Base-by-base conservation (phyloP, 2,888 invertebrate genomes). In the Mycalesis mineus region DNA sequence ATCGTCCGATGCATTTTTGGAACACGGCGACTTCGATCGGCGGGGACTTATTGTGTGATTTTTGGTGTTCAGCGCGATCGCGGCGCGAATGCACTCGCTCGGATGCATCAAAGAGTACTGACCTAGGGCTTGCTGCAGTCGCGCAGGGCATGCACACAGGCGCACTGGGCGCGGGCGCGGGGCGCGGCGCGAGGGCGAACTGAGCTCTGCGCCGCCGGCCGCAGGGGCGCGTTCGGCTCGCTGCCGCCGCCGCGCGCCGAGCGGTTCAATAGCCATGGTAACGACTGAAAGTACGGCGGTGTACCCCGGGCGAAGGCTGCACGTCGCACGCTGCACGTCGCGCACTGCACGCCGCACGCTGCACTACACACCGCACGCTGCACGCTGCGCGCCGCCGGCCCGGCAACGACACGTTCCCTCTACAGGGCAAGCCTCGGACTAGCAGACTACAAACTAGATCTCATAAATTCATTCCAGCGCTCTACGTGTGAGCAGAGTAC, bases 51-150 rank as follows among this genome's bases (percentile, higher is more conserved):
- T 61, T 60, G 54, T 63, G 14, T 70, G 67, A 68, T 68, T 66
- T 68, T 66, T 72, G 62, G 61, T 64, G 45, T 65, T 65, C 61
- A 56, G 51, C 54, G 28, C 40, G 48, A 54, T 44, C 60, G 54
- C 65, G 68, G 61, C 65, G 65, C 61, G 65, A 62, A 69, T 73
- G 77, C 76, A 74, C 63, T 64, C 72, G 53, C 58, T 55, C 60
- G 68, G 68, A 61, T 78, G 77, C 78, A 77, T 63, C 67, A 65
- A 60, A 64, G 71, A 58, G 68, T 69, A 76, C 77, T 77, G 75
- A 73, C 75, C 76, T 78, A 78, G 72, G 77, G 71, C 68, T 68
- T 62, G 62, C 61, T 74, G 73, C 77, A 75, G 54, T 69, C 66
- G 70, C 72, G 73, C 74, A 72, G 72, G 70, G 71, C 69, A 57